A percentile compares a stretch with the other conserved stretches of the same genome.
These are phyloP conservation scores for Cheilinus undulatus DNA, from an alignment of 2,113 vertebrate genomes.

Conservation along the genomic window DNA sequence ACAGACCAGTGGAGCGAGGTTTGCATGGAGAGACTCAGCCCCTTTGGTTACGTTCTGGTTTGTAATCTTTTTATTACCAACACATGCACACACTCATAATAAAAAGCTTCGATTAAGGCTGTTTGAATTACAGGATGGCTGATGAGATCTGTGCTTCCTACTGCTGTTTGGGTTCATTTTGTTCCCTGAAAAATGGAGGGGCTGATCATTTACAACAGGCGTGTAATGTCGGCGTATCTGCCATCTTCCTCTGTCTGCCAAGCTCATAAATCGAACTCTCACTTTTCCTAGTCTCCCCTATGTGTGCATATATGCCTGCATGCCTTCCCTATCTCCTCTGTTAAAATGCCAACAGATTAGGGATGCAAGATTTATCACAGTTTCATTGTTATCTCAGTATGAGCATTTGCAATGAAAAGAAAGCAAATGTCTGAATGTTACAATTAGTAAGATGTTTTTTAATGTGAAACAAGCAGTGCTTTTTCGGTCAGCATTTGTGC, in stretches of 20 bases:
- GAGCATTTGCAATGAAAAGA: too few species aligned
- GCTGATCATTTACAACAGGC: conserved; percentile 59
- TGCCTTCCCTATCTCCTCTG: neutral
- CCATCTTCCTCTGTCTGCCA: conserved; percentile 40
- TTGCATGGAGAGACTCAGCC: conserved; percentile 95
- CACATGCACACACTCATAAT: conserved; percentile 40
- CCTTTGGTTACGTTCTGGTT: conserved; percentile 96
- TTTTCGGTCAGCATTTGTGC: too few species aligned
- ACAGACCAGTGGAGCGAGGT: conserved; percentile 98
- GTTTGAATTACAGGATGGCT: neutral
- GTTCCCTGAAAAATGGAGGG: conserved; percentile 59
- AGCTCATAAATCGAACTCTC: conserved; percentile 25
- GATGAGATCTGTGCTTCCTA: conserved; percentile 35
- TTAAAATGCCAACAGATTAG: too few species aligned
- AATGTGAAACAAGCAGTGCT: too few species aligned
- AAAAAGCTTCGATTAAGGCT: conserved; percentile 11
- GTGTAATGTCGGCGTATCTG: conserved; percentile 62
- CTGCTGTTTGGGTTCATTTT: conserved; percentile 49
- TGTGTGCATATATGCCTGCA: conserved; percentile 7
- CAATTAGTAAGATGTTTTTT: too few species aligned
- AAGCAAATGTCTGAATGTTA: too few species aligned
- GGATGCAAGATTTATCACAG: too few species aligned
- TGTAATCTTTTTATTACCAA: conserved; percentile 69
- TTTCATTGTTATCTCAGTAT: too few species aligned
- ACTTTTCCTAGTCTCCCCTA: conserved; percentile 4